phyloP scores from a whole-genome alignment of 2,113 vertebrate genomes.

The Chrysochloris asiatica region DNA sequence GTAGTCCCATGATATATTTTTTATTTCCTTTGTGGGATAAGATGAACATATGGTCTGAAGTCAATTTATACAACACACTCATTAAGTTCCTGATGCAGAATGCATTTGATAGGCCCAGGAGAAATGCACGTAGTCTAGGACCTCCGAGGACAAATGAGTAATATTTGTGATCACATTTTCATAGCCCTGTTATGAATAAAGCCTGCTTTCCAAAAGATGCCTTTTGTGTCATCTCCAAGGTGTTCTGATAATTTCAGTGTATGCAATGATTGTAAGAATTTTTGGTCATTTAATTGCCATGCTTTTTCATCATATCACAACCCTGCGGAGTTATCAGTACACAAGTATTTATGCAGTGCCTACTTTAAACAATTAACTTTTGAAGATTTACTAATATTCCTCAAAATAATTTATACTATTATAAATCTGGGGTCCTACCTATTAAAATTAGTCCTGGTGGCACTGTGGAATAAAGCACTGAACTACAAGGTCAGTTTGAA shows the following conservation, averaged over 20 bases:
- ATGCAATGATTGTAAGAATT: neutral
- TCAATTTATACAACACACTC: neutral
- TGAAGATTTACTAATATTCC: neutral
- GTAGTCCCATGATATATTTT: constrained; percentile 6
- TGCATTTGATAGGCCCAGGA: neutral
- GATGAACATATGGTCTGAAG: constrained; percentile 27
- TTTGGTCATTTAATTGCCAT: neutral
- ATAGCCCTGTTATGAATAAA: neutral
- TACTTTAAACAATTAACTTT: constrained; percentile 1
- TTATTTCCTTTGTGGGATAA: constrained; percentile 45
- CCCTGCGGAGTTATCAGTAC: neutral
- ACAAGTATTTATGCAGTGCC: neutral
- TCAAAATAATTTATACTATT: no score
- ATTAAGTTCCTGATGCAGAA: neutral
- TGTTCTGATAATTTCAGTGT: constrained; percentile 8
- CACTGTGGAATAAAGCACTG: no score
- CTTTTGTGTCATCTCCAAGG: neutral
- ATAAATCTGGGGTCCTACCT: no score
- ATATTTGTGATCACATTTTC: neutral
- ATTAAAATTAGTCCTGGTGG: no score
- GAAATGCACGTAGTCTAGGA: neutral
- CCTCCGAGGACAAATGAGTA: neutral
- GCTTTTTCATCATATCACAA: neutral
- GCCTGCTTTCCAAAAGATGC: neutral
- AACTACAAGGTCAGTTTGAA: no score